Evolutionary conservation across 2,113 vertebrate genomes (phyloP).

Genomic region (Corythornis cristatus): DNA sequence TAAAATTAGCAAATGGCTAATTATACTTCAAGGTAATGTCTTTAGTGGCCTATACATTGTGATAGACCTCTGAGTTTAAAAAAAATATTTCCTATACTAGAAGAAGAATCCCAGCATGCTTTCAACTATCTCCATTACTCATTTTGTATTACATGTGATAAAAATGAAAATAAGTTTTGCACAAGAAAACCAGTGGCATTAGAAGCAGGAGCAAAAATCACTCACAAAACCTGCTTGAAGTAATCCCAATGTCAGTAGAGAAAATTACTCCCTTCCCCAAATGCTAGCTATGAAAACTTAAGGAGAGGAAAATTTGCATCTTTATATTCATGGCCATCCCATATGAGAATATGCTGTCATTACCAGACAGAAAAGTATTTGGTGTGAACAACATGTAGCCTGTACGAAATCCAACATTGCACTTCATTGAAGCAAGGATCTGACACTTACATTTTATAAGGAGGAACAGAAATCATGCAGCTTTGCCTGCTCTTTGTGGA

Average conservation of each 20-base stretch:
- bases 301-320: constrained; percentile 1
- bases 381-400: neutral
- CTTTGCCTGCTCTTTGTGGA: neutral
- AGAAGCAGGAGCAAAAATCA: constrained; percentile 38
- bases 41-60: neutral
- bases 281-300: constrained; percentile 22
- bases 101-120: constrained; percentile 8
- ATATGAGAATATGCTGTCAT: constrained; percentile 26
- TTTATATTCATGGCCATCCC: constrained; percentile 52
- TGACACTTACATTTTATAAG: neutral
- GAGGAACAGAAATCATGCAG: neutral
- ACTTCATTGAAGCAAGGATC: neutral
- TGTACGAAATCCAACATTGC: neutral
- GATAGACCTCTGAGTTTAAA: neutral
- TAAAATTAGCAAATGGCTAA: constrained; percentile 32
- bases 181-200: neutral
- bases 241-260: neutral
- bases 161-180: constrained; percentile 1
- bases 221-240: constrained; percentile 54
- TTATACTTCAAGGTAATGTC: neutral
- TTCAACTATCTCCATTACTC: constrained; percentile 1
- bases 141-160: neutral
- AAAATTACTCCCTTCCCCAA: constrained; percentile 30
- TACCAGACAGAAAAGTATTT: constrained; percentile 44
- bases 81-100: neutral